A percentile compares a stretch with the other conserved stretches of the same genome.
These are phyloP conservation scores for Trididemnum miniatum DNA, from an alignment of 23 tunicate species.

Conservation along the genomic window DNA sequence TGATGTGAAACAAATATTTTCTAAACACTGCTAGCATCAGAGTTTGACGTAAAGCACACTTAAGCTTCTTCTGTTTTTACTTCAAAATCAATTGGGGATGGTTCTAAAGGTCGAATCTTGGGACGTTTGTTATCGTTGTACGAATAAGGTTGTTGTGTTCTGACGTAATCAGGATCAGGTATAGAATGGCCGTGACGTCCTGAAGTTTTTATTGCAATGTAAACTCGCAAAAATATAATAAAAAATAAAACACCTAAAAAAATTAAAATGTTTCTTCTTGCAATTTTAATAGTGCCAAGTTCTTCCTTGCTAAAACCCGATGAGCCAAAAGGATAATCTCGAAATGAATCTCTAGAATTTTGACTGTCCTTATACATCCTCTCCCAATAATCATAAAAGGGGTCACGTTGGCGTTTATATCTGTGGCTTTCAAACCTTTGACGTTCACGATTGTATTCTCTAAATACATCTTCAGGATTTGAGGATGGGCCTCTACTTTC, in stretches of 20 bases:
- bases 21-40: too few relatives aligned
- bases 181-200: neutral
- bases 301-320: too few relatives aligned
- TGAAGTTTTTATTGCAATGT: neutral
- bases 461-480: slow-evolving; percentile 58
- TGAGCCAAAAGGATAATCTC: too few relatives aligned
- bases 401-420: neutral
- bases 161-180: neutral
- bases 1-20: too few relatives aligned
- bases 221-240: neutral
- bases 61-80: slow-evolving; percentile 27
- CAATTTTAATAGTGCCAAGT: too few relatives aligned
- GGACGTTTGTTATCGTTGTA: neutral
- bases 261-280: too few relatives aligned
- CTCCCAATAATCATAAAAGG: slow-evolving; percentile 37
- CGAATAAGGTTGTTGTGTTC: neutral
- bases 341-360: neutral
- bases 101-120: neutral
- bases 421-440: neutral
- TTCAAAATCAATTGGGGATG: neutral
- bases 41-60: too few relatives aligned
- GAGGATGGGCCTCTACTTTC: neutral
- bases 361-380: slow-evolving; percentile 15
- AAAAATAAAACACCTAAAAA: neutral
- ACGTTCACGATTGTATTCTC: slow-evolving; percentile 1